Conservation (phyloP, 1,140 invertebrate species). For the Goniozus legneri region DNA sequence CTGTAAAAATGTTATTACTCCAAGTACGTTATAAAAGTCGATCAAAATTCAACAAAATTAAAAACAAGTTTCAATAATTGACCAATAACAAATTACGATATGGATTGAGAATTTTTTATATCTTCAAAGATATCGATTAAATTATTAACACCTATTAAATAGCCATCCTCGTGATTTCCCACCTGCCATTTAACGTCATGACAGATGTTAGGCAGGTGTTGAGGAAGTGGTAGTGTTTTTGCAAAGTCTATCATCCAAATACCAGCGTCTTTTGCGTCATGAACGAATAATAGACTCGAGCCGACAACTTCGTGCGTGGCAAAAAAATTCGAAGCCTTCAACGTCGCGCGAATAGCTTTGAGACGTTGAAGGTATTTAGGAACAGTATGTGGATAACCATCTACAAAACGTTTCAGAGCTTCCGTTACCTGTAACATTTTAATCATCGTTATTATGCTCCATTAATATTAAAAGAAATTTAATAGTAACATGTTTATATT, state of each 20-base stretch:
- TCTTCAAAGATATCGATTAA: constrained; percentile 79
- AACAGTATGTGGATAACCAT: constrained; percentile 71
- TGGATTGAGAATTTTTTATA: constrained; percentile 18
- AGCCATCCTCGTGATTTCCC: constrained; percentile 98
- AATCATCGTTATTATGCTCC: no score
- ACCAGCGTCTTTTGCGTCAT: constrained; percentile 81
- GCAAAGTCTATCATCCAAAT: constrained; percentile 99
- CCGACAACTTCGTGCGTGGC: constrained; percentile 92
- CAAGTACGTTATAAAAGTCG: no score
- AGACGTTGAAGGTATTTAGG: constrained; percentile 80
- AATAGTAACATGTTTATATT: no score
- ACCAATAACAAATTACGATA: not conserved
- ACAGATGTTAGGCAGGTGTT: constrained; percentile 64
- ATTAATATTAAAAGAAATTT: no score
- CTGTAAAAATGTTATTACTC: no score
- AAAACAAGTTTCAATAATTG: no score
- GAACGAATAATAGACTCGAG: constrained; percentile 92
- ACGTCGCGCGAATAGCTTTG: constrained; percentile 74
- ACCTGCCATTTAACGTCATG: constrained; percentile 87
- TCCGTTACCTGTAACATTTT: constrained; percentile 65
- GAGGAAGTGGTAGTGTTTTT: constrained; percentile 84
- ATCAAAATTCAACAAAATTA: no score
- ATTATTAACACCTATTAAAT: constrained; percentile 91
- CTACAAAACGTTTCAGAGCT: constrained; percentile 79
- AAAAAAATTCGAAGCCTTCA: constrained; percentile 86